Evolutionary conservation across 2,113 vertebrate species (phyloP).

Genomic region (Sciurus niger): DNA sequence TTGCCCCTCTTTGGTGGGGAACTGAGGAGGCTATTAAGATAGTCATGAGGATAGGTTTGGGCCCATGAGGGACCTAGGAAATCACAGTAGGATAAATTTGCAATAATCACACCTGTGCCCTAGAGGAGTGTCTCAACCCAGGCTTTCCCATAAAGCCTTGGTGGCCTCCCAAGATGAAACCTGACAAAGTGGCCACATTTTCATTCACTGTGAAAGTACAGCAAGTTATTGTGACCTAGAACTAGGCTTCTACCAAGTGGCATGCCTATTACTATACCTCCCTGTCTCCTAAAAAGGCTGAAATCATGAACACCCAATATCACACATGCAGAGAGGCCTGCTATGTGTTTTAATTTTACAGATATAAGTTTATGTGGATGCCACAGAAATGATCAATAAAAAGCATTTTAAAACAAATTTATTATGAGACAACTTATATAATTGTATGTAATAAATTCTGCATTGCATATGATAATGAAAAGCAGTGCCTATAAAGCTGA

Average conservation of each 20-base stretch:
- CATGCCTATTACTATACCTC: neutral
- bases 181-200: neutral
- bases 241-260: neutral
- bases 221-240: neutral
- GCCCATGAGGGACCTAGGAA: neutral
- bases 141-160: neutral
- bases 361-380: neutral
- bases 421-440: constrained; percentile 41
- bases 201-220: neutral
- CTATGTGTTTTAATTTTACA: neutral
- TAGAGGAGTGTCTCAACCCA: neutral
- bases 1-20: neutral
- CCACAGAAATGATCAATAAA: neutral
- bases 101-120: neutral
- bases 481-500: neutral
- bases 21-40: neutral
- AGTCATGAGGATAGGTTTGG: neutral
- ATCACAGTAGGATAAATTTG: neutral
- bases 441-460: constrained; percentile 42
- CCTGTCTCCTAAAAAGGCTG: neutral
- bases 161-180: neutral
- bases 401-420: constrained; percentile 25
- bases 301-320: neutral
- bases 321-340: neutral
- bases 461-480: constrained; percentile 54